Evolutionary conservation across 2,888 invertebrate species (phyloP), one percentile per base, ranked within the genome.

Genomic region (Lasioglossum malachurum): DNA sequence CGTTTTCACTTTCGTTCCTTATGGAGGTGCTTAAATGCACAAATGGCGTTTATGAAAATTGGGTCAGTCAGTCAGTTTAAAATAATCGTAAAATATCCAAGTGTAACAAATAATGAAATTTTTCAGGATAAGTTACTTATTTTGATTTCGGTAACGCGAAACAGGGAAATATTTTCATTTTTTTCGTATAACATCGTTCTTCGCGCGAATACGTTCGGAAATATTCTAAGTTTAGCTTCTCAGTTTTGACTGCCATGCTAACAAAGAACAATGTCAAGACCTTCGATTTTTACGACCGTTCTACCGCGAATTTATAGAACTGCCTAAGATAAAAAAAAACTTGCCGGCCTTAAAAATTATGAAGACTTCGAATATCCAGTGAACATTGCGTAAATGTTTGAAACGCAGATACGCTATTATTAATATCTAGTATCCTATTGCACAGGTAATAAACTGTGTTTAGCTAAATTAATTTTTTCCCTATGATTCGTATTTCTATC

Each of bases 281-380:
- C 83, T 77, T 84, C 73, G 84, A 74, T 73, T 77, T 84, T 82
- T 69, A 35, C 46, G 44, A 53, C 8, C 8, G 27, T 46, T 46
- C 64, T 27, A 71, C 35, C 67, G 57, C 49, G 44, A 57, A 78
- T 82, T 82, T 49, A 78, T 78, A 60, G 74, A 49, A 49, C 74
- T 23, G 19, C n/a, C 27, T n/a, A 31, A 38, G 31, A 14, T 5
- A 41, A 57, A 77, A 49, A 76, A 76, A 57, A 46, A 60, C 76
- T 38, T 7, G 75, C 46, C 19, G 82, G 41, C 69, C 73, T 69
- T 60, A 49, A 82, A 60, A 71, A 74, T 78, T 46, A 53, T n/a
- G 8, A 23, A 19, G 23, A 69, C 69, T 12, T 23, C 38, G 23
- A 31, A 38, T 23, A 38, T 38, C 38, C 23, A 23, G 23, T n/a